Evolutionary conservation across 2,888 invertebrate species (phyloP).

Genomic region (Trissolcus japonicus): DNA sequence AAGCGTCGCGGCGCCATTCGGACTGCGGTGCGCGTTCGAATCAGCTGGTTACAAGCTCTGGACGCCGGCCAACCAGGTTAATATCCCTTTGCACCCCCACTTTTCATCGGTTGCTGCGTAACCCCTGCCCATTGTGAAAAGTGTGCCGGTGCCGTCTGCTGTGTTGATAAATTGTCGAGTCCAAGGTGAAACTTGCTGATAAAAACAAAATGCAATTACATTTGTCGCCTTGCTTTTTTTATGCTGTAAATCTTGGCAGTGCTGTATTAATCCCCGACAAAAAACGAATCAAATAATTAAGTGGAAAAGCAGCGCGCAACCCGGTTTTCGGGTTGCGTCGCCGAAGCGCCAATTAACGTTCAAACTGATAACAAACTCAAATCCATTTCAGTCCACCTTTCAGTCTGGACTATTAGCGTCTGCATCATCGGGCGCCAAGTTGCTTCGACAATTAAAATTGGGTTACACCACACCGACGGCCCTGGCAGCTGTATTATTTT

Average conservation of each 20-base stretch:
- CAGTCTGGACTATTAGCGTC: constrained; percentile 14
- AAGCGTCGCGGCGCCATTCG: constrained; percentile 70
- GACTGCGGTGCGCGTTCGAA: constrained; percentile 70
- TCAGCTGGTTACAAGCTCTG: constrained; percentile 73
- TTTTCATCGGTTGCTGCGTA: constrained; percentile 44
- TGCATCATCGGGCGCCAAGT: not conserved
- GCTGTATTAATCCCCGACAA: not conserved
- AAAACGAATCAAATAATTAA: constrained; percentile 6
- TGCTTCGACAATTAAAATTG: constrained; percentile 24
- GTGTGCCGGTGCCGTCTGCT: constrained; percentile 36
- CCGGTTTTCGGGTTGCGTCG: not conserved
- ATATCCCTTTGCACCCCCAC: constrained; percentile 60
- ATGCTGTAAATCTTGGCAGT: too few relatives aligned
- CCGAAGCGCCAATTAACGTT: constrained; percentile 16
- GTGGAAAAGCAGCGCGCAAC: constrained; percentile 15
- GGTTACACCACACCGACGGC: constrained; percentile 14
- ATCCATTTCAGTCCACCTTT: constrained; percentile 7
- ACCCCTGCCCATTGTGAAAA: constrained; percentile 52
- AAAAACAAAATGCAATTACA: constrained; percentile 22
- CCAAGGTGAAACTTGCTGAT: constrained; percentile 15
- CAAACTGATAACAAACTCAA: constrained; percentile 10
- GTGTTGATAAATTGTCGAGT: constrained; percentile 17
- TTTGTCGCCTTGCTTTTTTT: too few relatives aligned
- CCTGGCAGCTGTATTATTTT: constrained; percentile 8
- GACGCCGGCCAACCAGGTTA: constrained; percentile 75